These are phyloP conservation scores for Xestia c-nigrum DNA, from an alignment of 2,888 invertebrate genomes.

Conservation along the genomic window DNA sequence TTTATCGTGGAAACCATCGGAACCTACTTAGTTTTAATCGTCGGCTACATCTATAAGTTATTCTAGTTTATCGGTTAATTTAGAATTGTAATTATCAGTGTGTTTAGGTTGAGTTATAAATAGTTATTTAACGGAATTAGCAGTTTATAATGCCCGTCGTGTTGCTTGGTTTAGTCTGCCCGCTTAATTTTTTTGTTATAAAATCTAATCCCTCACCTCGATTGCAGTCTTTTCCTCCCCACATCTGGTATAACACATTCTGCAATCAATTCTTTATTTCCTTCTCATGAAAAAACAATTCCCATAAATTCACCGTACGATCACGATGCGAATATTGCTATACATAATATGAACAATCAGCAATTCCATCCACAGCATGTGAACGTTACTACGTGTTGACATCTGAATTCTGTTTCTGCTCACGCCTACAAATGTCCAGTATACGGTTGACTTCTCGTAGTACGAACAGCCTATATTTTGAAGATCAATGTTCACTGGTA, in stretches of 20 bases:
- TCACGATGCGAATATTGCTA: slow-evolving; percentile 60
- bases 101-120: slow-evolving; percentile 15
- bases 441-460: slow-evolving; percentile 8
- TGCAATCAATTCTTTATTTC: slow-evolving; percentile 31
- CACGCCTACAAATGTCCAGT: slow-evolving; percentile 60
- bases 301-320: slow-evolving; percentile 35
- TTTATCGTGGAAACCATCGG: slow-evolving; percentile 52
- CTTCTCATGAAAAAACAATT: slow-evolving; percentile 36
- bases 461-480: neutral
- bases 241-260: neutral
- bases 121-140: neutral
- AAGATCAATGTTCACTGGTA: slow-evolving; percentile 5
- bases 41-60: slow-evolving; percentile 40
- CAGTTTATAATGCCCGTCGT: neutral
- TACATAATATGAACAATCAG: slow-evolving; percentile 72
- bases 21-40: slow-evolving; percentile 57
- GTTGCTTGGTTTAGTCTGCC: neutral
- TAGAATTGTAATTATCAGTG: slow-evolving; percentile 18
- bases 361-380: slow-evolving; percentile 77
- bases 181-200: neutral
- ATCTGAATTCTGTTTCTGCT: slow-evolving; percentile 71
- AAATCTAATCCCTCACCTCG: neutral
- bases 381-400: slow-evolving; percentile 74
- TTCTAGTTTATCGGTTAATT: slow-evolving; percentile 47
- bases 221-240: neutral